Percentiles rank a stretch among this genome's conserved stretches.
These are phyloP conservation scores for Diplodus puntazzo DNA, from an alignment of 2,797 vertebrate species.

Conservation along the genomic window DNA sequence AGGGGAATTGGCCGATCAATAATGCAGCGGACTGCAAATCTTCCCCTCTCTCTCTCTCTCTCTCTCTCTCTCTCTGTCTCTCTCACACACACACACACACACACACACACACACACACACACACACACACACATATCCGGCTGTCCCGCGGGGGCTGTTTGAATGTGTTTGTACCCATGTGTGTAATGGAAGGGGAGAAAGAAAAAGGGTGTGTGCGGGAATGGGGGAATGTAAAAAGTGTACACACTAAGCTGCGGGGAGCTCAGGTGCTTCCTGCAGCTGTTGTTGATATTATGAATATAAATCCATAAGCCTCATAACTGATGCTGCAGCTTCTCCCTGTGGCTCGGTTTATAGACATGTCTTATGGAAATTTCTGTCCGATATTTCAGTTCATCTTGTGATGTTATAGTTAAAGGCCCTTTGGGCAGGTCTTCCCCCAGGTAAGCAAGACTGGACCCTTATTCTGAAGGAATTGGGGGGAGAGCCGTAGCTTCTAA, in stretches of 20 bases:
- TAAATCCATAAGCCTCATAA: slow-evolving; percentile 52
- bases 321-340: slow-evolving; percentile 35
- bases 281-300: slow-evolving; percentile 57
- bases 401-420: background rate
- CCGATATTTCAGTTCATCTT: background rate
- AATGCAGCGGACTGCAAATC: slow-evolving; percentile 71
- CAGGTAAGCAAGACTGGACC: too few relatives aligned
- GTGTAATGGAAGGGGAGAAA: background rate
- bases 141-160: slow-evolving; percentile 18
- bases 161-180: slow-evolving; percentile 12
- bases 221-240: background rate
- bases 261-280: slow-evolving; percentile 41
- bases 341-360: slow-evolving; percentile 17
- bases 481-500: too few relatives aligned
- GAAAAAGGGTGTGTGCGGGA: background rate
- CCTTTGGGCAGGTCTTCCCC: too few relatives aligned
- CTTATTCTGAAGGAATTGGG: too few relatives aligned
- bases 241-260: slow-evolving; percentile 14
- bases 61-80: background rate
- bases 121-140: background rate
- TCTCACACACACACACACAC: background rate
- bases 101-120: slow-evolving; percentile 1
- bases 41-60: slow-evolving; percentile 14
- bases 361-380: slow-evolving; percentile 13
- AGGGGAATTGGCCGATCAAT: slow-evolving; percentile 73